Evolutionary conservation across 2,113 vertebrate genomes (phyloP).

Genomic region (Atherinomorus stipes): DNA sequence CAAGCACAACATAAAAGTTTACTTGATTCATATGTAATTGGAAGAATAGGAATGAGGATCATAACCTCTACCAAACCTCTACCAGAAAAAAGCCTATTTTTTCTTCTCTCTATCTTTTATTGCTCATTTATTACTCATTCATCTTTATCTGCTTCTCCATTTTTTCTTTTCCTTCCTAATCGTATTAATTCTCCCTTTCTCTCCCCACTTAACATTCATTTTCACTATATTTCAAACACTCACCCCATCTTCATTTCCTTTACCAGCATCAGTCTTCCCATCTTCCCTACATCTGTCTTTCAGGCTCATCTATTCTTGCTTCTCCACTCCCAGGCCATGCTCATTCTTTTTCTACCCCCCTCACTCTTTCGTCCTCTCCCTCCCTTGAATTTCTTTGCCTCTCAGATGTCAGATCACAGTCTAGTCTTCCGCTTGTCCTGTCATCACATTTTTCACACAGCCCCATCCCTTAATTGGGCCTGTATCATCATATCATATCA

Average conservation of each 20-base stretch:
- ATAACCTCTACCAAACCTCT: constrained; percentile 13
- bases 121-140: constrained; percentile 41
- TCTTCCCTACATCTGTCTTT: constrained; percentile 51
- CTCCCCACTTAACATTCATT: constrained; percentile 57
- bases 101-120: constrained; percentile 44
- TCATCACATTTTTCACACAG: constrained; percentile 81
- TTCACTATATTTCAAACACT: constrained; percentile 54
- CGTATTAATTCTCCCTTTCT: constrained; percentile 61
- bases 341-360: constrained; percentile 35
- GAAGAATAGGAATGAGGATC: constrained; percentile 37
- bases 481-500: constrained; percentile 82
- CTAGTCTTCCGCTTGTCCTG: constrained; percentile 76
- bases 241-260: constrained; percentile 69
- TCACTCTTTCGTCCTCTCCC: constrained; percentile 24
- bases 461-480: constrained; percentile 79
- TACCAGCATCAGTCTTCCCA: constrained; percentile 60
- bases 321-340: constrained; percentile 28
- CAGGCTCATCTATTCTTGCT: constrained; percentile 30
- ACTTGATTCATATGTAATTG: constrained; percentile 23
- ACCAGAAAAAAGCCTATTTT: constrained; percentile 27
- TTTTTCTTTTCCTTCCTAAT: constrained; percentile 57
- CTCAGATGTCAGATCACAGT: constrained; percentile 81
- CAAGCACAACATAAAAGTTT: constrained; percentile 6
- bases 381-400: constrained; percentile 54
- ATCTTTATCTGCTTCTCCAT: constrained; percentile 58